Percentiles rank a stretch among this genome's conserved stretches.
phyloP scores from a whole-genome alignment of 2,888 invertebrate species.

The Steinernema hermaphroditum region DNA sequence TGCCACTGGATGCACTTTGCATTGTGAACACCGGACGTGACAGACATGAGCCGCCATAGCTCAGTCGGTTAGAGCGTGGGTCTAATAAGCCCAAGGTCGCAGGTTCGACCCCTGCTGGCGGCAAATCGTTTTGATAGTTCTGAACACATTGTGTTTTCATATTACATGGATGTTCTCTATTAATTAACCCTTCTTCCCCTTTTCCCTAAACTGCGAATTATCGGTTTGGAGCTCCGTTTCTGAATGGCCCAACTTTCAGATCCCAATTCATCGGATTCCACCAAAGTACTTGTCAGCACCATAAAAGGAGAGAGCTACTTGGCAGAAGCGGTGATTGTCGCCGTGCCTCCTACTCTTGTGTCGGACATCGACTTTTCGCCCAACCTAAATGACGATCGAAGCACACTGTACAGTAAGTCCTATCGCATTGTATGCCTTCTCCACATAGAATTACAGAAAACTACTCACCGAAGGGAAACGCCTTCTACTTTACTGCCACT shows the following conservation, averaged over 20 bases:
- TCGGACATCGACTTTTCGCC: slow-evolving; percentile 46
- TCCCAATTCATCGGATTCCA: neutral
- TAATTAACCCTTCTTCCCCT: no score
- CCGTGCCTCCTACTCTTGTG: slow-evolving; percentile 46
- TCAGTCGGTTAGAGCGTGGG: slow-evolving; percentile 67
- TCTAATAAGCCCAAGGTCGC: slow-evolving; percentile 66
- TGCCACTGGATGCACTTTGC: no score
- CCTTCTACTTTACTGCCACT: slow-evolving; percentile 54
- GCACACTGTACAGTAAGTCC: slow-evolving; percentile 14
- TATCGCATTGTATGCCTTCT: neutral
- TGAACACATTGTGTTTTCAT: no score
- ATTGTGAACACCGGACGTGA: no score
- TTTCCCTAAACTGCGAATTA: no score
- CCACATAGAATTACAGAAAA: slow-evolving; percentile 46
- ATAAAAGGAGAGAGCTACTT: neutral
- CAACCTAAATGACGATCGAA: slow-evolving; percentile 34
- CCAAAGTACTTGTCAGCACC: slow-evolving; percentile 4
- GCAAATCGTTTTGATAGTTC: slow-evolving; percentile 54
- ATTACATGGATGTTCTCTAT: no score
- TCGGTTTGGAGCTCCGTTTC: no score
- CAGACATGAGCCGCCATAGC: slow-evolving; percentile 56
- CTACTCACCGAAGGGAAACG: slow-evolving; percentile 50
- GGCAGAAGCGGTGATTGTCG: slow-evolving; percentile 42
- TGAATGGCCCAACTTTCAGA: no score
- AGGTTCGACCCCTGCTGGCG: slow-evolving; percentile 66